Percentiles rank a stretch among this genome's conserved stretches.
phyloP scores from a whole-genome alignment of 2,797 vertebrate genomes.

The Spheniscus humboldti region DNA sequence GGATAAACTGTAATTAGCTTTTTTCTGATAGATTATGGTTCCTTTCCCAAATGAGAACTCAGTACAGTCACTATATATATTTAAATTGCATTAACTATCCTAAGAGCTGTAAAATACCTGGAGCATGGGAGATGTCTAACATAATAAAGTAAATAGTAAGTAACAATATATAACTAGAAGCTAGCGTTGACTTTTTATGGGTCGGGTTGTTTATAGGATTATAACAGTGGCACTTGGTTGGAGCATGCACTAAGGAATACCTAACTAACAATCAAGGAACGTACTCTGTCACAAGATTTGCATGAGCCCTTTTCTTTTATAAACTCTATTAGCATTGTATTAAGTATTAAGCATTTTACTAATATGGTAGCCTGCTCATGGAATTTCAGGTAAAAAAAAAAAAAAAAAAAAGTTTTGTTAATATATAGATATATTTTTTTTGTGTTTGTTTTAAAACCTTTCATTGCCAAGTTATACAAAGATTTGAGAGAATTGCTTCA shows the following conservation, averaged over 20 bases:
- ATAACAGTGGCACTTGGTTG: not conserved
- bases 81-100: constrained; percentile 47
- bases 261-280: not conserved
- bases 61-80: constrained; percentile 26
- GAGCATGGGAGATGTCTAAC: constrained; percentile 32
- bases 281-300: not conserved
- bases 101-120: constrained; percentile 48
- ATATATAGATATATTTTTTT: not conserved
- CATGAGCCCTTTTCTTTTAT: not conserved
- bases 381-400: not conserved
- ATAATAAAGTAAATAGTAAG: constrained; percentile 48
- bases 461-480: not conserved
- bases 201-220: constrained; percentile 11
- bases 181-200: constrained; percentile 33
- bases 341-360: not conserved
- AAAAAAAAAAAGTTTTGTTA: not conserved
- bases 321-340: not conserved
- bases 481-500: not conserved
- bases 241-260: not conserved
- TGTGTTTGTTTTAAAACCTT: not conserved
- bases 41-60: not conserved
- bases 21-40: constrained; percentile 22
- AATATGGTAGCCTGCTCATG: not conserved
- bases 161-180: constrained; percentile 31
- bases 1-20: constrained; percentile 41